Percentiles rank a stretch among this genome's conserved stretches.
These are phyloP conservation scores for Lacerta bilineata DNA, from an alignment of 2,797 vertebrate genomes.

Conservation along the genomic window DNA sequence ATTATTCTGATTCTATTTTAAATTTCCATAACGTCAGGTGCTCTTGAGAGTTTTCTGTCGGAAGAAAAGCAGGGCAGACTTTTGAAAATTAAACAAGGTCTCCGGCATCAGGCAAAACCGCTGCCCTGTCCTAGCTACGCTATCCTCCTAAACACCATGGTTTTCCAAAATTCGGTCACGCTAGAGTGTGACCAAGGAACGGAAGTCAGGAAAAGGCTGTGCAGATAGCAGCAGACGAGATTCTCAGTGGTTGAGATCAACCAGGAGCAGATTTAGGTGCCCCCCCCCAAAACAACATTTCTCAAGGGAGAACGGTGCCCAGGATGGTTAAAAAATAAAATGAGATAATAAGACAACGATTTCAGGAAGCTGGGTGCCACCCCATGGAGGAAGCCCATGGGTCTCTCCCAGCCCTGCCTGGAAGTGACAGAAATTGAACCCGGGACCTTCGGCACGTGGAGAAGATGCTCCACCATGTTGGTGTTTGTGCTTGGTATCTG, in stretches of 20 bases:
- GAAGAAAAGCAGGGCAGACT: background rate
- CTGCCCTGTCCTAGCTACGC: background rate
- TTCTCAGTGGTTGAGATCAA: background rate
- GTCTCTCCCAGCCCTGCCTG: no score
- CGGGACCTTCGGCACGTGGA: no score
- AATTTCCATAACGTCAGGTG: background rate
- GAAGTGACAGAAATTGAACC: no score
- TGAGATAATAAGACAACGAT: no score
- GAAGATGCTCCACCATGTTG: no score
- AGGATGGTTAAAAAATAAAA: no score
- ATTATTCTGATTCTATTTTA: no score
- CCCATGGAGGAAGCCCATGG: no score
- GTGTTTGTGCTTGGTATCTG: no score
- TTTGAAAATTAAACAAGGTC: background rate
- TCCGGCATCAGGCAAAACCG: background rate
- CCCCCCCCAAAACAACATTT: no score
- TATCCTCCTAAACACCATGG: background rate
- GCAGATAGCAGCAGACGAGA: no score
- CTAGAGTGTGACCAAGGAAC: background rate
- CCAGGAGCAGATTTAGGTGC: background rate
- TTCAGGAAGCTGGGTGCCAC: no score
- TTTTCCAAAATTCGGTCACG: background rate
- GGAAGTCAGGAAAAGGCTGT: background rate
- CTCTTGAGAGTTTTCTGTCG: background rate
- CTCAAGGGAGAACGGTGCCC: background rate